Base-by-base conservation (phyloP, 1,140 invertebrate genomes). In the Papilio xuthus region DNA sequence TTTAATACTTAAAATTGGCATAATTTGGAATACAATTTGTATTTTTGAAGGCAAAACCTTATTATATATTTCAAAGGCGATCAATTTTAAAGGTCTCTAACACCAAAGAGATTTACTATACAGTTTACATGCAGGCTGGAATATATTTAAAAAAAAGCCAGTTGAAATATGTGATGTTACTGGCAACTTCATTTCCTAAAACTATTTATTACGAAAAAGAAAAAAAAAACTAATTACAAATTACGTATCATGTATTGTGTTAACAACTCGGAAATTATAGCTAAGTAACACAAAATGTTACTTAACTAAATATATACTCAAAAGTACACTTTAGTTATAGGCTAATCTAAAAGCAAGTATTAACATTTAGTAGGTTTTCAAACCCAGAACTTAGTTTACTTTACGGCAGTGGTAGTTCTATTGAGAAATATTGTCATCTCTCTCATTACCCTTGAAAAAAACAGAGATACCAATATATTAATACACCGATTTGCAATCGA, bases 11-110 rank as follows among this genome's bases (percentile, higher is more conserved):
- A 26, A 70, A 71, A 47, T 26, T 23, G 2, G 9, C n/a, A 0
- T 70, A 3, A 2, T 23, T 41, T 8, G 1, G 23, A 10, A 73
- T 47, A 69, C 4, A 69, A 69, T 69, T 28, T n/a, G 42, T 26
- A 71, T 13, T 71, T n/a, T 50, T 26, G 12, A 73, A 73, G 71
- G 42, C 71, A 47, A 73, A 73, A 23, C 42, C 18, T 15, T 47
- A 71, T 42, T 41, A 42, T 41, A 50, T 42, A 12, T 28, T 42
- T 73, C 18, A 50, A 71, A 73, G 9, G 42, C 7, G 41, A 26
- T 50, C 7, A 42, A 47, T 47, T 23, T 41, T 20, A 20, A 42
- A 18, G 15, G 44, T 44, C 70, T 71, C 23, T 71, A n/a, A 41
- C 18, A 44, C 41, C 23, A 8, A 47, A 47, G 71, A 9, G 42